A percentile compares a stretch with the other conserved stretches of the same genome.
Conservation (phyloP, 2,797 vertebrate genomes). For the Gadopsis marmoratus region DNA sequence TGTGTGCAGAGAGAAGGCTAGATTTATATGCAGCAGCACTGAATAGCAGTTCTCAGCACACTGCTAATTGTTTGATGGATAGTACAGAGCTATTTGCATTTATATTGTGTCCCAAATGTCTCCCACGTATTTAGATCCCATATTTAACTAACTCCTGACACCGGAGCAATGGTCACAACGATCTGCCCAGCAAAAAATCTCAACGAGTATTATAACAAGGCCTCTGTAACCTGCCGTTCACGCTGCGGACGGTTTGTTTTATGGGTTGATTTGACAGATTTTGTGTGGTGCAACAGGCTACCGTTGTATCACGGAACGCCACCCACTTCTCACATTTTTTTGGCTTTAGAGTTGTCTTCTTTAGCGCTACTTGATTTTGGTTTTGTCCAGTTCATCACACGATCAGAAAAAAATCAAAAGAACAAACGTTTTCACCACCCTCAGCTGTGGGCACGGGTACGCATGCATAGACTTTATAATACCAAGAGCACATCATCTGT, state of each 20-base stretch:
- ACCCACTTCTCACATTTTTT: not conserved
- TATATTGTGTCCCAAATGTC: constrained; percentile 78
- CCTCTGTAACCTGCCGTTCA: constrained; percentile 31
- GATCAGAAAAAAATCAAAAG: not conserved
- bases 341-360: not conserved
- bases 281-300: constrained; percentile 7
- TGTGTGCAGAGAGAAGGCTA: constrained; percentile 48
- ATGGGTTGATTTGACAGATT: constrained; percentile 34
- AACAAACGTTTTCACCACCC: not conserved
- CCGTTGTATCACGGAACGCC: not conserved
- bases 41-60: constrained; percentile 79
- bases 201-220: constrained; percentile 41
- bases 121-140: constrained; percentile 74
- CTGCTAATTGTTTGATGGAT: constrained; percentile 85
- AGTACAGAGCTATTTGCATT: constrained; percentile 80
- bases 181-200: constrained; percentile 54
- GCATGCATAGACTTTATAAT: not conserved
- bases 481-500: not conserved
- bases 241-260: constrained; percentile 50
- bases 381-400: not conserved
- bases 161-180: constrained; percentile 63
- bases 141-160: constrained; percentile 78
- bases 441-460: not conserved
- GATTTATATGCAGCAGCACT: constrained; percentile 70
- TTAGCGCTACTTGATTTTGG: not conserved